A percentile compares a stretch with the other conserved stretches of the same genome.
phyloP scores from a whole-genome alignment of 2,113 vertebrate species.

The Passer domesticus region DNA sequence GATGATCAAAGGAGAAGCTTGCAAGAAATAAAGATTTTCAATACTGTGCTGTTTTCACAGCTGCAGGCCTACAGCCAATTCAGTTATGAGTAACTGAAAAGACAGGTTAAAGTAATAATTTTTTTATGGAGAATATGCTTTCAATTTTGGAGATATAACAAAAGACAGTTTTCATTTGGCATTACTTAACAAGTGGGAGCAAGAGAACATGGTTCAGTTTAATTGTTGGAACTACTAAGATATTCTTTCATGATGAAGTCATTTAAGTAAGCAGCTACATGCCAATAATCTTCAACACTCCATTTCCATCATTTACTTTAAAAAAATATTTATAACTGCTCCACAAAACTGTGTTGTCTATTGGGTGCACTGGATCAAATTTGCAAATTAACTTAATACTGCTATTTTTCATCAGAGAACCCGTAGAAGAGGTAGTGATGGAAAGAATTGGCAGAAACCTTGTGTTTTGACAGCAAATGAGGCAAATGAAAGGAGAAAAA shows the following conservation, averaged over 20 bases:
- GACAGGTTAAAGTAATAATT: not conserved
- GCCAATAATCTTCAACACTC: not conserved
- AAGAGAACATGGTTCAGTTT: not conserved
- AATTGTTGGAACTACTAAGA: not conserved
- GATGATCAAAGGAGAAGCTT: conserved; percentile 11
- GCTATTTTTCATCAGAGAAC: not conserved
- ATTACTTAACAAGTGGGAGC: not conserved
- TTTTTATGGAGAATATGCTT: not conserved
- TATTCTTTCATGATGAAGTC: not conserved
- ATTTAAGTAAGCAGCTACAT: not conserved
- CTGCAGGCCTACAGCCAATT: not conserved
- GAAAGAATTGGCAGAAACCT: not conserved
- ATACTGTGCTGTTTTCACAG: not conserved
- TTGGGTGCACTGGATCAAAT: not conserved
- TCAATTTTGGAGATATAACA: not conserved
- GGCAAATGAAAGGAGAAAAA: not conserved
- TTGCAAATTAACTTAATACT: not conserved
- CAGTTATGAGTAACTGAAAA: not conserved
- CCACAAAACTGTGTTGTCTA: not conserved
- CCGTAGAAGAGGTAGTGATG: not conserved
- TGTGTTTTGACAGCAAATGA: not conserved
- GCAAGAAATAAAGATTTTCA: conserved; percentile 44
- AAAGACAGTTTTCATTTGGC: not conserved
- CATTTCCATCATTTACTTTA: not conserved
- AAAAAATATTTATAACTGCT: not conserved